phyloP scores from a whole-genome alignment of 2,888 invertebrate species.

The Automeris io region DNA sequence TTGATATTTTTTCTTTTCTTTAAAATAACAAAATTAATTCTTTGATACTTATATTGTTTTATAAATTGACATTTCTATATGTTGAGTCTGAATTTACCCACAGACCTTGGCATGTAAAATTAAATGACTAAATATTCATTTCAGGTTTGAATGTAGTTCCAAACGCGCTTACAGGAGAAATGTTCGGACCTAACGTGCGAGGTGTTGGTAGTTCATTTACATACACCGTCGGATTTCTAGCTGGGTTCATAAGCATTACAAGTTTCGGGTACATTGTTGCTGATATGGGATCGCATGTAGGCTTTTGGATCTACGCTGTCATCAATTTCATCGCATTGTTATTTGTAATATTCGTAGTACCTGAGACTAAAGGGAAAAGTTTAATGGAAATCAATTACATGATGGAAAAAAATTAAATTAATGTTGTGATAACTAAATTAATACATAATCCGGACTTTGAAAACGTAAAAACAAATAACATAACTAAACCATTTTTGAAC shows the following conservation, averaged over 20 bases:
- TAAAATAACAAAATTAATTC: too few species aligned
- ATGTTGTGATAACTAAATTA: neutral
- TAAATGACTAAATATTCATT: too few species aligned
- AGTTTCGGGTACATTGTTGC: slow-evolving; percentile 16
- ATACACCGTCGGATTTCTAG: slow-evolving; percentile 14
- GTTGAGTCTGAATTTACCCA: too few species aligned
- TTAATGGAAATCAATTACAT: slow-evolving; percentile 24
- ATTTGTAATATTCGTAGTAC: slow-evolving; percentile 22
- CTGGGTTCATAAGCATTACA: slow-evolving; percentile 15
- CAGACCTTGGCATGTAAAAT: too few species aligned
- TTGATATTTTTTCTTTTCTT: too few species aligned
- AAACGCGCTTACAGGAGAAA: slow-evolving; percentile 19
- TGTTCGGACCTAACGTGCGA: slow-evolving; percentile 23
- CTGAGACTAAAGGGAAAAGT: slow-evolving; percentile 30
- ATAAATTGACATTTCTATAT: too few species aligned
- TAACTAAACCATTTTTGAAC: too few species aligned
- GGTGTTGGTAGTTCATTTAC: slow-evolving; percentile 20
- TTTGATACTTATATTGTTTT: too few species aligned
- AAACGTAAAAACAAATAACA: too few species aligned
- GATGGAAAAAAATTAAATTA: slow-evolving; percentile 10
- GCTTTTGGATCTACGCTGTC: slow-evolving; percentile 23
- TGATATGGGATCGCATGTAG: slow-evolving; percentile 15
- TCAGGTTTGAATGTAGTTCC: slow-evolving; percentile 10
- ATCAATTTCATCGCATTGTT: slow-evolving; percentile 14
- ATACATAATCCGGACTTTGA: too few species aligned